phyloP scores from a whole-genome alignment of 2,113 vertebrate genomes.

The Morone chrysops region DNA sequence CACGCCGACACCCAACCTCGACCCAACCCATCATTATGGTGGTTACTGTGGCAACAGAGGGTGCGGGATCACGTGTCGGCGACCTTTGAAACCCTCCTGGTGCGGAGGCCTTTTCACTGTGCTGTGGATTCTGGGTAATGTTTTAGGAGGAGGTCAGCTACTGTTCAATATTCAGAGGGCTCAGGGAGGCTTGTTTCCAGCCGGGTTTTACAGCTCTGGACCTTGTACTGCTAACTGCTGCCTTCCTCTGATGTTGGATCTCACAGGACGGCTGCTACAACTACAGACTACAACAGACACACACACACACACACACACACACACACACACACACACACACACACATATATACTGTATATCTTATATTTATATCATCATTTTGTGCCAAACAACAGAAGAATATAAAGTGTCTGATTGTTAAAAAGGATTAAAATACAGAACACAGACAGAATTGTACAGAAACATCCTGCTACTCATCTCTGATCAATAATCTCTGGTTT shows the following conservation, averaged over 20 bases:
- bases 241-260: neutral
- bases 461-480: no score
- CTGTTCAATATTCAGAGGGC: slow-evolving; percentile 34
- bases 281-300: neutral
- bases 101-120: neutral
- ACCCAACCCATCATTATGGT: slow-evolving; percentile 31
- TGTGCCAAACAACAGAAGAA: no score
- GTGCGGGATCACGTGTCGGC: neutral
- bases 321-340: no score
- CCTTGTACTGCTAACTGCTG: slow-evolving; percentile 8
- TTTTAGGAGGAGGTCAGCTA: neutral
- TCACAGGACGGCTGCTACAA: no score
- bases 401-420: no score
- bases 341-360: no score
- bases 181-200: neutral
- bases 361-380: no score
- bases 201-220: slow-evolving; percentile 33
- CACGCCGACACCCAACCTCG: slow-evolving; percentile 55
- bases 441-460: no score
- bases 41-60: slow-evolving; percentile 34
- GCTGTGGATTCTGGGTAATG: slow-evolving; percentile 21
- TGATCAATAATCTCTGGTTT: no score
- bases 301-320: no score
- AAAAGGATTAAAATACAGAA: no score
- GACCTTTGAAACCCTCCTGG: slow-evolving; percentile 53